Conservation (phyloP, 2,888 invertebrate genomes). For the Tachina grossa region DNA sequence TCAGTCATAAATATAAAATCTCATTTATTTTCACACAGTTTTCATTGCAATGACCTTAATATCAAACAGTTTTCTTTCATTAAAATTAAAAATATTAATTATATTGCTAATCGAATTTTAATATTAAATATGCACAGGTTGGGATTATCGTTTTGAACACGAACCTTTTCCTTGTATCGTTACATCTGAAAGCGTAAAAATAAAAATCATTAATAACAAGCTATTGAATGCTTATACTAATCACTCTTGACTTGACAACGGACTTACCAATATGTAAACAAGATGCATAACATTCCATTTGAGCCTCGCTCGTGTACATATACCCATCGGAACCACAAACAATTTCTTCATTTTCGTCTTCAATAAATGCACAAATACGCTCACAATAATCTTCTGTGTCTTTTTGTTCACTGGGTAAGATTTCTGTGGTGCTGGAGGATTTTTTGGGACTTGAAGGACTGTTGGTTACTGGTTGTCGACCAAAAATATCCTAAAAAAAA, state of each 20-base stretch:
- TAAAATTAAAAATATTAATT: slow-evolving; percentile 58
- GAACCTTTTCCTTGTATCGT: slow-evolving; percentile 81
- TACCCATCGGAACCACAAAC: slow-evolving; percentile 81
- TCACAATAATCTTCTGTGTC: slow-evolving; percentile 81
- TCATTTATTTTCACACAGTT: slow-evolving; percentile 35
- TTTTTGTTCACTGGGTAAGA: slow-evolving; percentile 73
- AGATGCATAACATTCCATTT: slow-evolving; percentile 80
- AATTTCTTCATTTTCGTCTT: slow-evolving; percentile 81
- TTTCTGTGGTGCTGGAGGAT: slow-evolving; percentile 36
- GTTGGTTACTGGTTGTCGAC: slow-evolving; percentile 71
- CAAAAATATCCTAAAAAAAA: slow-evolving; percentile 73
- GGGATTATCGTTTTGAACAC: slow-evolving; percentile 77
- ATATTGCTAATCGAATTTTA: slow-evolving; percentile 59
- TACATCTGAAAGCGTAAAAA: slow-evolving; percentile 75
- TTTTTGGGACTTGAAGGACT: slow-evolving; percentile 13
- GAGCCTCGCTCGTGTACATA: slow-evolving; percentile 81
- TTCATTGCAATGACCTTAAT: slow-evolving; percentile 17
- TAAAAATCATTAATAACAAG: slow-evolving; percentile 3
- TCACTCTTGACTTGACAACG: background rate
- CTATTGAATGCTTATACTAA: too few species aligned
- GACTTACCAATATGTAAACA: slow-evolving; percentile 80
- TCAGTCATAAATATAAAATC: slow-evolving; percentile 3
- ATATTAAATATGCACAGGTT: slow-evolving; percentile 12
- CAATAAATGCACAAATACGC: slow-evolving; percentile 80
- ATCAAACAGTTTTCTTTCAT: slow-evolving; percentile 27